Evolutionary conservation across 2,797 vertebrate species (phyloP).

Genomic region (Helarctos malayanus): DNA sequence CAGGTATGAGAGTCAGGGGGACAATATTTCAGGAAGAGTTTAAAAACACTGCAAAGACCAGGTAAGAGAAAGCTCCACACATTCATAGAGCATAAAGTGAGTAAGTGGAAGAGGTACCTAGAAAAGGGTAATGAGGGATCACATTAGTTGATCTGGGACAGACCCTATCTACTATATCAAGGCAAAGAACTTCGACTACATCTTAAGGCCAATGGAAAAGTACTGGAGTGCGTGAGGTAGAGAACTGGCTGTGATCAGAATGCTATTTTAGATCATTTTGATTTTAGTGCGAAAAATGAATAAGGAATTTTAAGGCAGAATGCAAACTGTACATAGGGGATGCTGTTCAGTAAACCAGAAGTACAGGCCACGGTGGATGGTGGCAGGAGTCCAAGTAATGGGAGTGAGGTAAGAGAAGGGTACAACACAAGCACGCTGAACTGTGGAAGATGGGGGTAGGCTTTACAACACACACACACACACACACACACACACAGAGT

Average conservation of each 20-base stretch:
- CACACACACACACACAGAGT: background rate
- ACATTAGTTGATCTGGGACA: background rate
- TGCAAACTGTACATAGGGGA: background rate
- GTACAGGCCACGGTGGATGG: background rate
- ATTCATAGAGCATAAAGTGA: background rate
- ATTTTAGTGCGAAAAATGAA: background rate
- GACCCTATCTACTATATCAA: background rate
- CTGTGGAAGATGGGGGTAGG: background rate
- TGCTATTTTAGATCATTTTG: background rate
- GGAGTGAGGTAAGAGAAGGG: background rate
- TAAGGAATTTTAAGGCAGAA: background rate
- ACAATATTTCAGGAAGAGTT: background rate
- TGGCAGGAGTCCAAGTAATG: background rate
- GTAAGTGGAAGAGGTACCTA: background rate
- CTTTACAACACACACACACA: background rate
- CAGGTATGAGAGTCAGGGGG: background rate
- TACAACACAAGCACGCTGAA: background rate
- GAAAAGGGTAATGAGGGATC: background rate
- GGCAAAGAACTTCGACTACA: background rate
- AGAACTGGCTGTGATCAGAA: background rate
- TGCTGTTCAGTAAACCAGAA: background rate
- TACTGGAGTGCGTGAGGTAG: background rate
- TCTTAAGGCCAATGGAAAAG: background rate
- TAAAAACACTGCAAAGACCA: background rate
- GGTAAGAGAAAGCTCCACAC: background rate